Evolutionary conservation across 1,140 invertebrate species (phyloP), one percentile per base, ranked within the genome.

Genomic region (Rhynchophorus ferrugineus): DNA sequence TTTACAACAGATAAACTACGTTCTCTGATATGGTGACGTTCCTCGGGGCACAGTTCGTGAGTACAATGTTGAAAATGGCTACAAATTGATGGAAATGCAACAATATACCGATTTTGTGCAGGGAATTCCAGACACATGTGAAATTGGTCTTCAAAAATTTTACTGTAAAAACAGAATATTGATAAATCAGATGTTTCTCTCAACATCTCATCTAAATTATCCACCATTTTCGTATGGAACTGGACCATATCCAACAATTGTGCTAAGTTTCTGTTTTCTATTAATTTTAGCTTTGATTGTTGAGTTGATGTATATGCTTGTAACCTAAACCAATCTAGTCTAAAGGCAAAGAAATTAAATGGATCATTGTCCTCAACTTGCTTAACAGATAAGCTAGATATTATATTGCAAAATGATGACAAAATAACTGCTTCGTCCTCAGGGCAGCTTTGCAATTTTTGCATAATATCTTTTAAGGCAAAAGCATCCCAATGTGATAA

Each of bases 61-160:
- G 94, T 96, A 61, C 95, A 95, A 67, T 92, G 91, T 73, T 96
- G 91, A 67, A 99, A 99, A 69, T 99, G 95, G 56, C 89, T 88
- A 70, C 95, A 98, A 60, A 99, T 95, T 46, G 98, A 75, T 9
- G 96, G 95, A 72, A 99, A 99, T 21, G 94, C 91, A 56, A 98
- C 90, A 52, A 97, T 96, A 64, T 91, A 99, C 16, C 95, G 80
- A 73, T 97, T 97, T 73, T 98, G 95, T 16, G 94, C 93, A 18
- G 94, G 94, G 72, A 98, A 98, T 72, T 98, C 94, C 59, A 98
- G 76, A 71, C 95, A 98, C 90, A 97, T 95, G 63, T 97, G 93
- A 67, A 98, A 98, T 68, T 98, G 92, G 67, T 95, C 91, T 67
- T 98, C 94, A 74, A 98, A 98, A 67, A 95, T 87, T 75, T 91